Base-by-base conservation (phyloP, 2,113 vertebrate genomes). In the Miniopterus natalensis region DNA sequence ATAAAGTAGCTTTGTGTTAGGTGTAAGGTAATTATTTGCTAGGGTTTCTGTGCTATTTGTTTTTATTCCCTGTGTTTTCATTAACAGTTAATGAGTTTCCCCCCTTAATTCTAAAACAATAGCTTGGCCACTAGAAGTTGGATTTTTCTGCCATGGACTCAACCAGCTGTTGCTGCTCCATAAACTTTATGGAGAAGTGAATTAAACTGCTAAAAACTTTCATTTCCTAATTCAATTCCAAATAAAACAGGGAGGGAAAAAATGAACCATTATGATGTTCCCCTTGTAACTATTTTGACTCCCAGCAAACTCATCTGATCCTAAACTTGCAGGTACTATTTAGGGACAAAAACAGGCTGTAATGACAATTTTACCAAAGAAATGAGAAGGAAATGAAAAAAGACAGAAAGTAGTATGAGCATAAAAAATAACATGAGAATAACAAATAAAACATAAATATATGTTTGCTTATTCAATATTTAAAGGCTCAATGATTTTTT, bases 51-150 rank as follows among this genome's bases (percentile, higher is more conserved):
- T 97, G 98, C 98, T 97, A 91, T 98, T 98, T 98, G 97, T 96
- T 98, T 98, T 98, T 98, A 98, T 98, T 98, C 98, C 98, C 97
- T 92, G 91, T 83, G 95, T 98, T 98, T 98, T 98, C 98, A 98
- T 98, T 98, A 98, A 97, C 97, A 90, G 96, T 96, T 98, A 98
- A 98, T 98, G 98, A 98, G 97, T 92, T 96, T 97, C 61, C 87
- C 23, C 93, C 90, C 95, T 97, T 94, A 93, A 95, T 96, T 98
- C 97, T 93, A 95, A 96, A 97, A 98, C 98, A 98, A 98, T 97
- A 93, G 97, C 90, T 90, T 97, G 96, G 98, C 96, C 98, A 96
- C 97, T 98, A 95, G 77, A 98, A 98, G 94, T 97, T 91, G 94
- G 15, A 17, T 93, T 97, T 97, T 96, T 92, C 81, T 97, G 96